phyloP scores from a whole-genome alignment of 1,140 invertebrate species.

The Calycopis cecrops region DNA sequence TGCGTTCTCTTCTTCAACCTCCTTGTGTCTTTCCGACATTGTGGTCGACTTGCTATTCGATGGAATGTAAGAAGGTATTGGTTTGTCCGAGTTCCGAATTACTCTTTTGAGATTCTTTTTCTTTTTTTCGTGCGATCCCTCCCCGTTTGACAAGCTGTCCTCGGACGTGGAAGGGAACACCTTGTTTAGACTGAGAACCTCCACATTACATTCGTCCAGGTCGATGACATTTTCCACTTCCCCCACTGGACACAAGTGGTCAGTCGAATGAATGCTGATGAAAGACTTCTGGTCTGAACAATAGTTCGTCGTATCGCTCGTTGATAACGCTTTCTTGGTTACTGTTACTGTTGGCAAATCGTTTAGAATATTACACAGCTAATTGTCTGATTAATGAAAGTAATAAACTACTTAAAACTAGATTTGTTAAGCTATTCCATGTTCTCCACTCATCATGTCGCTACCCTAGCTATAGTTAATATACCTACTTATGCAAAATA shows the following conservation, averaged over 20 bases:
- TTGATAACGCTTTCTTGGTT: slow-evolving; percentile 49
- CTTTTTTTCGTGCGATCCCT: slow-evolving; percentile 46
- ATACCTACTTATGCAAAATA: no score
- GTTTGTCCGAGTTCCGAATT: slow-evolving; percentile 31
- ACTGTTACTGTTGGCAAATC: slow-evolving; percentile 46
- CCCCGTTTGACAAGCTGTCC: slow-evolving; percentile 57
- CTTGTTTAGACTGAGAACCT: slow-evolving; percentile 63
- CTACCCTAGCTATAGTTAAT: no score
- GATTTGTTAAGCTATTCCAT: no score
- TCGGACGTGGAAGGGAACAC: slow-evolving; percentile 67
- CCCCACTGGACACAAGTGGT: slow-evolving; percentile 52
- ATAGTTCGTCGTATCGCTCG: slow-evolving; percentile 35
- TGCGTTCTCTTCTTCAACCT: slow-evolving; percentile 40
- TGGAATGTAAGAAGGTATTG: slow-evolving; percentile 39
- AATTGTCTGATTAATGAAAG: no score
- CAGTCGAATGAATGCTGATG: slow-evolving; percentile 68
- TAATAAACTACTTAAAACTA: neutral
- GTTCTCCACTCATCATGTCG: no score
- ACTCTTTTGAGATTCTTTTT: slow-evolving; percentile 35
- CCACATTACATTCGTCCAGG: slow-evolving; percentile 58
- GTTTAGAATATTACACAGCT: no score
- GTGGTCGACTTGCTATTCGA: slow-evolving; percentile 61
- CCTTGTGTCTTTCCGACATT: slow-evolving; percentile 38
- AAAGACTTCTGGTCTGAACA: slow-evolving; percentile 59
- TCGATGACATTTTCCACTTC: slow-evolving; percentile 38